These are phyloP conservation scores for Columbina picui DNA, from an alignment of 2,113 vertebrate species.

Conservation along the genomic window DNA sequence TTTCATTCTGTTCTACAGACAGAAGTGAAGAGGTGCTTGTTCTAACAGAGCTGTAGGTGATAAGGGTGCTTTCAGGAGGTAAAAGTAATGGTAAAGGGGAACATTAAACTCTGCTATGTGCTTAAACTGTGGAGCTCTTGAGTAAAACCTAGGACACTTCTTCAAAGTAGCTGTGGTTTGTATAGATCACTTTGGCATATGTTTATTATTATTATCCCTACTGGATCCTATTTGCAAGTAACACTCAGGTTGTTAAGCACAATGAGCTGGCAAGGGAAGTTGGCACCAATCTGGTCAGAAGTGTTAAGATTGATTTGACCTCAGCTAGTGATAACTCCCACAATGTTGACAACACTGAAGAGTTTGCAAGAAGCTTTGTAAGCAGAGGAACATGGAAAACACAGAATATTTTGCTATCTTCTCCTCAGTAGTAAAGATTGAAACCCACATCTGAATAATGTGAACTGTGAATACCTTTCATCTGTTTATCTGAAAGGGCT, in stretches of 20 bases:
- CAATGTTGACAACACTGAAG: neutral
- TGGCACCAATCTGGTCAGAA: neutral
- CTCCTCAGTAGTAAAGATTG: neutral
- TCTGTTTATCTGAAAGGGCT: neutral
- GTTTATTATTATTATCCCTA: neutral
- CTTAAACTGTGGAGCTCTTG: neutral
- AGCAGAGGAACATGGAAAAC: neutral
- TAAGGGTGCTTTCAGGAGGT: neutral
- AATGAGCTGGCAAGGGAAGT: fast-evolving
- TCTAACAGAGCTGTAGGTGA: neutral
- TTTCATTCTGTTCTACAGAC: neutral
- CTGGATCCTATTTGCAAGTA: neutral
- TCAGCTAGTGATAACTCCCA: neutral
- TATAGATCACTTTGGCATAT: neutral
- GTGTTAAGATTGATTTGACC: neutral
- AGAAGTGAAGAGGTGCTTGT: neutral
- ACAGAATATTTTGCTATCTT: neutral
- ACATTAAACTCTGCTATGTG: neutral
- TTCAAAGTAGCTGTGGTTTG: neutral
- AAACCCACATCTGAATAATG: neutral
- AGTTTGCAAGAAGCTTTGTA: neutral
- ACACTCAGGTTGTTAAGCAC: neutral
- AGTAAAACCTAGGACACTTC: neutral
- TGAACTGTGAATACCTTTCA: neutral
- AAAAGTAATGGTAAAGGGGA: neutral